A percentile compares a stretch with the other conserved stretches of the same genome.
Evolutionary conservation across 2,797 vertebrate species (phyloP).

Genomic region (Lutra lutra): DNA sequence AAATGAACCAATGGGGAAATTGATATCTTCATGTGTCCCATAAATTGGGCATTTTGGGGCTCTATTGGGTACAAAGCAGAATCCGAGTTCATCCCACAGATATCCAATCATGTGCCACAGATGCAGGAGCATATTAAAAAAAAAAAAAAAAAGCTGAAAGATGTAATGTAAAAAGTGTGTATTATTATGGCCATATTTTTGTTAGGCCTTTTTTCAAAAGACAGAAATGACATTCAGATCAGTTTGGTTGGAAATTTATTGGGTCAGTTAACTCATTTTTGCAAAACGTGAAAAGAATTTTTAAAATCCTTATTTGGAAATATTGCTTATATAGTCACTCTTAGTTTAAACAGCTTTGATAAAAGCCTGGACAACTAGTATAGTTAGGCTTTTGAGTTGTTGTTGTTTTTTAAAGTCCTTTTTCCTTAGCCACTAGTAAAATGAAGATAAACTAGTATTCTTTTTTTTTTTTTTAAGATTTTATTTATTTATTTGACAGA

Average conservation of each 20-base stretch:
- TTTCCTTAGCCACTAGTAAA: not conserved
- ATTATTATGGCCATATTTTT: not conserved
- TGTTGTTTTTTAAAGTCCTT: not conserved
- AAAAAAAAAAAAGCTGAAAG: not conserved
- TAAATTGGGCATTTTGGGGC: conserved; percentile 43
- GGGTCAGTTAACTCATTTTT: not conserved
- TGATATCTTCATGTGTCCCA: not conserved
- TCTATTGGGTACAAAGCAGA: not conserved
- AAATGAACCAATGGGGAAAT: not conserved
- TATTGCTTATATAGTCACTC: not conserved
- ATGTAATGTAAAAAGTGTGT: not conserved
- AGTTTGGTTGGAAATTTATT: not conserved
- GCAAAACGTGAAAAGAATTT: not conserved
- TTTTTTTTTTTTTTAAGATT: not conserved
- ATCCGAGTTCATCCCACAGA: not conserved
- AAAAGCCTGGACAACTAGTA: not conserved
- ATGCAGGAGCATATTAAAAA: not conserved
- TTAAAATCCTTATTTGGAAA: not conserved
- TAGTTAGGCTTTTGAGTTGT: not conserved
- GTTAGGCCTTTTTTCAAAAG: not conserved
- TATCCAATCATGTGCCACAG: not conserved
- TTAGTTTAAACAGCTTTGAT: not conserved
- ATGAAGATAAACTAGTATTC: not conserved
- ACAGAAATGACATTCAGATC: not conserved
- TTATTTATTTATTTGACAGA: too few relatives aligned